These are phyloP conservation scores for Lycocerus yunnanus DNA, from an alignment of 2,888 invertebrate species.

Conservation along the genomic window DNA sequence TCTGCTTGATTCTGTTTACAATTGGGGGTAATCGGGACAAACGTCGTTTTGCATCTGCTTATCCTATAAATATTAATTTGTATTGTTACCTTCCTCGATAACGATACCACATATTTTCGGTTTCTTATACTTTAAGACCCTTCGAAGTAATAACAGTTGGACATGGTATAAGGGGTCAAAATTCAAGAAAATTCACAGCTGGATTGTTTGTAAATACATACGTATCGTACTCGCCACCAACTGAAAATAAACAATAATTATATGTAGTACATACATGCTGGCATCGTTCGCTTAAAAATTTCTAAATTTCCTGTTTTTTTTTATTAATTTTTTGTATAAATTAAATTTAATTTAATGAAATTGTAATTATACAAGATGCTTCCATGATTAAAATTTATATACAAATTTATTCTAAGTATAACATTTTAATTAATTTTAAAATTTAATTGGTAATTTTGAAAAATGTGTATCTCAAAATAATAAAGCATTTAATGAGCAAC, in stretches of 20 bases:
- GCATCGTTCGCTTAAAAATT: neutral
- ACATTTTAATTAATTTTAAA: neutral
- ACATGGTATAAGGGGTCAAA: neutral
- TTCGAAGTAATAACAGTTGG: neutral
- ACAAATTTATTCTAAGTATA: neutral
- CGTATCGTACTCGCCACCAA: neutral
- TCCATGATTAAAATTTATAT: neutral
- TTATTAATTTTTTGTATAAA: neutral
- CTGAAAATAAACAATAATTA: neutral
- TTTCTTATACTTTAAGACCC: neutral
- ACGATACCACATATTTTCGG: neutral
- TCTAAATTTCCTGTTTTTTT: neutral
- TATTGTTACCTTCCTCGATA: neutral
- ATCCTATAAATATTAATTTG: neutral
- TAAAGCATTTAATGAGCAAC: neutral
- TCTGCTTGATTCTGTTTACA: slow-evolving; percentile 21
- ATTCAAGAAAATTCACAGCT: neutral
- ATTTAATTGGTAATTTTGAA: neutral
- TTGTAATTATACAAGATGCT: neutral
- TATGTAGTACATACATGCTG: neutral
- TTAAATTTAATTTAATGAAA: neutral
- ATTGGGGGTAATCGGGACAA: slow-evolving; percentile 5
- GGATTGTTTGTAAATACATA: neutral
- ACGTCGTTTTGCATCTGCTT: slow-evolving; percentile 20
- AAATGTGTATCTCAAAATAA: neutral